Evolutionary conservation across 2,888 invertebrate species (phyloP).

Genomic region (Zhuqinia jingwanae): DNA sequence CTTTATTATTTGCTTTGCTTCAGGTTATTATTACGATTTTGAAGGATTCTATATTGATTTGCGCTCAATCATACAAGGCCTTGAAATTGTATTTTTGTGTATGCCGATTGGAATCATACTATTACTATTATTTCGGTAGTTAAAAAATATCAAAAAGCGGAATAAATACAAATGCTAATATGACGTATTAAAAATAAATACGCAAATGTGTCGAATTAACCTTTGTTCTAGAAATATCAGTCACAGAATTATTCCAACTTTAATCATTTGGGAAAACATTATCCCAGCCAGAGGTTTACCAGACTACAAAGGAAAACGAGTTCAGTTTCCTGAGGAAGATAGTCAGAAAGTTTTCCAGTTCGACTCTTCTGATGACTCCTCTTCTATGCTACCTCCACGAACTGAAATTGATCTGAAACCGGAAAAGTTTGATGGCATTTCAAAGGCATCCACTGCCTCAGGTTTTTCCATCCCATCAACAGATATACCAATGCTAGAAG

Average conservation of each 20-base stretch:
- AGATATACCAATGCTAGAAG: slow-evolving; percentile 68
- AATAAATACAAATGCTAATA: neutral
- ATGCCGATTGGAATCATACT: slow-evolving; percentile 66
- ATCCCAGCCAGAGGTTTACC: slow-evolving; percentile 5
- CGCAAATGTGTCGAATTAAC: slow-evolving; percentile 8
- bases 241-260: slow-evolving; percentile 59
- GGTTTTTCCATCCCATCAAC: slow-evolving; percentile 74
- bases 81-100: slow-evolving; percentile 52
- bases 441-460: neutral
- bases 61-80: neutral
- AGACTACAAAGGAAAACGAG: neutral
- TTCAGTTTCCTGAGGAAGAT: neutral
- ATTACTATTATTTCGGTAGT: slow-evolving; percentile 65
- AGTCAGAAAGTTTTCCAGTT: neutral
- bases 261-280: slow-evolving; percentile 73
- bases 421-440: neutral
- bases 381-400: neutral
- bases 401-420: neutral
- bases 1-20: slow-evolving; percentile 15
- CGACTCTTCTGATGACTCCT: neutral
- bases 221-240: slow-evolving; percentile 38
- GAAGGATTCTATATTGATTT: slow-evolving; percentile 38
- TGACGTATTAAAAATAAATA: neutral
- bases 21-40: slow-evolving; percentile 48
- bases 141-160: neutral